Conservation (phyloP, 2,113 vertebrate species). For the Mesitornis unicolor region DNA sequence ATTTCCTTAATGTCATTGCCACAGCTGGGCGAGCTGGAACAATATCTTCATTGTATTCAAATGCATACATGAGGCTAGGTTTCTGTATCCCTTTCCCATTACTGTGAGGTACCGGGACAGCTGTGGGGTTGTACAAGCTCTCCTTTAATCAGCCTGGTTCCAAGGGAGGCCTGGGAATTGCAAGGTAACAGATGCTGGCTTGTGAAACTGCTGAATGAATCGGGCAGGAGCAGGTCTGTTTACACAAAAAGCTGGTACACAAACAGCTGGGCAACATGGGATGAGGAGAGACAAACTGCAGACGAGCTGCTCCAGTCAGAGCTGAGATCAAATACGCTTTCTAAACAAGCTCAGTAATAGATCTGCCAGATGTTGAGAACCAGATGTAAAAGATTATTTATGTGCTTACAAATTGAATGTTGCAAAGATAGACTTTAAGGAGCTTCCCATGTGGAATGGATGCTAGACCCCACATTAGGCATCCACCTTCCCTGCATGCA, state of each 20-base stretch:
- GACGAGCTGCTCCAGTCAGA: background rate
- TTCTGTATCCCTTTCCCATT: constrained; percentile 3
- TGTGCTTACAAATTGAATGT: background rate
- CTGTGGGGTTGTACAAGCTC: background rate
- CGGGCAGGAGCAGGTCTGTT: background rate
- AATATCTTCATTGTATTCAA: constrained; percentile 26
- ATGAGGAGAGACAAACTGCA: background rate
- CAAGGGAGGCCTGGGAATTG: background rate
- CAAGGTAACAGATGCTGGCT: background rate
- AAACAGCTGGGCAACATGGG: background rate
- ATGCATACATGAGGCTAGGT: background rate
- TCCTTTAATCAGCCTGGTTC: constrained; percentile 22
- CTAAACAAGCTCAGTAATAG: background rate
- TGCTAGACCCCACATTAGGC: rapidly evolving
- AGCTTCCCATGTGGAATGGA: background rate
- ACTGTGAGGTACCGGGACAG: background rate
- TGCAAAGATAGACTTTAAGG: background rate
- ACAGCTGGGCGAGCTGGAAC: background rate
- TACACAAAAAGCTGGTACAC: background rate
- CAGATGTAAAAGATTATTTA: background rate
- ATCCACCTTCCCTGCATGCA: background rate
- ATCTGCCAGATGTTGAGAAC: background rate
- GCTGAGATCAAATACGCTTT: background rate
- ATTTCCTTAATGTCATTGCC: background rate
- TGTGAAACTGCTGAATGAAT: constrained; percentile 2